Percentiles rank a stretch among this genome's conserved stretches.
Evolutionary conservation across 2,888 invertebrate species (phyloP).

Genomic region (Drosophila longiperda): DNA sequence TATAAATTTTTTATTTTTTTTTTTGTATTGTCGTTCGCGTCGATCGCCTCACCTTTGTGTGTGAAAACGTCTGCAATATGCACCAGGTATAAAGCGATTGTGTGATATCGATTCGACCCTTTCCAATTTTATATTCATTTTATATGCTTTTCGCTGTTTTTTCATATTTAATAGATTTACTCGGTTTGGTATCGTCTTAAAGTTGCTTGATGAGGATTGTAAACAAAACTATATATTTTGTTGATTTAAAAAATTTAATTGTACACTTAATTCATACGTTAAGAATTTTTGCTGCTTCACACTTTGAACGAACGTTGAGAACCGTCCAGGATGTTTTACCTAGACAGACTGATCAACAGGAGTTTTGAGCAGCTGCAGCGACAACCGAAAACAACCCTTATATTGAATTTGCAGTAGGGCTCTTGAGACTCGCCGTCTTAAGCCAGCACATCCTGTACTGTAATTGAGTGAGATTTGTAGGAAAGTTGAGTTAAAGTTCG

Average conservation of each 20-base stretch:
- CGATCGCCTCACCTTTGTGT: constrained; percentile 37
- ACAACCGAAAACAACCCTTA: constrained; percentile 33
- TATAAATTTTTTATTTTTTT: neutral
- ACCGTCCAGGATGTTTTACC: constrained; percentile 31
- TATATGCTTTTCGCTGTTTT: constrained; percentile 21
- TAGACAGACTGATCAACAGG: constrained; percentile 57
- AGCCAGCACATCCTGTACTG: neutral
- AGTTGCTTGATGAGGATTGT: neutral
- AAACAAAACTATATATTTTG: constrained; percentile 1
- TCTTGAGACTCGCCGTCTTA: neutral
- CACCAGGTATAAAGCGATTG: constrained; percentile 25
- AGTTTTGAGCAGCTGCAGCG: neutral
- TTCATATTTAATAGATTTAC: constrained; percentile 30
- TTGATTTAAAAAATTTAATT: neutral
- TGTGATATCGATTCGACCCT: constrained; percentile 23
- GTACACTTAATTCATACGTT: constrained; percentile 12
- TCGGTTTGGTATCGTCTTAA: neutral
- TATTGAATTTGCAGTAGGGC: constrained; percentile 15
- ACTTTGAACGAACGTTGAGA: constrained; percentile 2
- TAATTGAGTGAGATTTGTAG: constrained; percentile 29
- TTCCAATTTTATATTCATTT: constrained; percentile 36
- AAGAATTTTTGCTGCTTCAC: neutral
- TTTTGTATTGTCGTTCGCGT: constrained; percentile 6
- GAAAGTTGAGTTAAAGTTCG: constrained; percentile 7
- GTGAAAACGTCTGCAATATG: constrained; percentile 29